Conservation (phyloP, 2,113 vertebrate species). For the Pterophyllum scalare region DNA sequence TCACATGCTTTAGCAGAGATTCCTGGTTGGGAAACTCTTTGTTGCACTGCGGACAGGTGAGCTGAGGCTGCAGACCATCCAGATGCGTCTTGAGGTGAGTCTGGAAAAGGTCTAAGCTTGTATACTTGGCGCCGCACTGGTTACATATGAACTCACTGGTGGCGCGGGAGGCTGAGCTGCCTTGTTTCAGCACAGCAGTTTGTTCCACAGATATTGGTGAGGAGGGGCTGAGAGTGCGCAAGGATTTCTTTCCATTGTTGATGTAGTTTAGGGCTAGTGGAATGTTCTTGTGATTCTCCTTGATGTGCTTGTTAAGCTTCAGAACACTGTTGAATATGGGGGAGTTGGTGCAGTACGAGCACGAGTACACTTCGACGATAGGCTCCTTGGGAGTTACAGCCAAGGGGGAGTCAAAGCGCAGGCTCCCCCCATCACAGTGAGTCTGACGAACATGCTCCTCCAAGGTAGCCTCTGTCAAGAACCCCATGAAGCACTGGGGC, state of each 20-base stretch:
- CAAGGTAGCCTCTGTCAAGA: constrained; percentile 95
- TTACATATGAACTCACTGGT: constrained; percentile 94
- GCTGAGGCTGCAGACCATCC: constrained; percentile 90
- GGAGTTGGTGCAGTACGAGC: constrained; percentile 98
- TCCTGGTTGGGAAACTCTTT: constrained; percentile 98
- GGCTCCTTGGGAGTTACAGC: constrained; percentile 94
- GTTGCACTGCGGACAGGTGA: constrained; percentile 98
- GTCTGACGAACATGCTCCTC: constrained; percentile 97
- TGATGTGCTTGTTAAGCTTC: constrained; percentile 97
- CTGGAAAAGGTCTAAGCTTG: constrained; percentile 95
- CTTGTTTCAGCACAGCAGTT: constrained; percentile 91
- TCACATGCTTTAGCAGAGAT: constrained; percentile 95
- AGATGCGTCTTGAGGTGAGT: constrained; percentile 97
- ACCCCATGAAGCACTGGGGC: constrained; percentile 98
- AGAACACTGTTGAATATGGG: constrained; percentile 97
- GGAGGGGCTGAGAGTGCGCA: constrained; percentile 91
- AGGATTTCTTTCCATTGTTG: constrained; percentile 94
- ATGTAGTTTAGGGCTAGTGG: constrained; percentile 97
- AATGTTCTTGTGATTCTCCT: constrained; percentile 99
- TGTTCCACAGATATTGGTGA: constrained; percentile 93
- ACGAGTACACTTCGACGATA: constrained; percentile 96
- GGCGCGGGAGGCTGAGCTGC: constrained; percentile 85
- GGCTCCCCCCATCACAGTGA: constrained; percentile 92
- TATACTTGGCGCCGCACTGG: constrained; percentile 95
- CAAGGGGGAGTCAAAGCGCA: constrained; percentile 94